Percentiles rank a stretch among this genome's conserved stretches.
These are phyloP conservation scores for Podargus strigoides DNA, from an alignment of 2,797 vertebrate genomes.

Conservation along the genomic window DNA sequence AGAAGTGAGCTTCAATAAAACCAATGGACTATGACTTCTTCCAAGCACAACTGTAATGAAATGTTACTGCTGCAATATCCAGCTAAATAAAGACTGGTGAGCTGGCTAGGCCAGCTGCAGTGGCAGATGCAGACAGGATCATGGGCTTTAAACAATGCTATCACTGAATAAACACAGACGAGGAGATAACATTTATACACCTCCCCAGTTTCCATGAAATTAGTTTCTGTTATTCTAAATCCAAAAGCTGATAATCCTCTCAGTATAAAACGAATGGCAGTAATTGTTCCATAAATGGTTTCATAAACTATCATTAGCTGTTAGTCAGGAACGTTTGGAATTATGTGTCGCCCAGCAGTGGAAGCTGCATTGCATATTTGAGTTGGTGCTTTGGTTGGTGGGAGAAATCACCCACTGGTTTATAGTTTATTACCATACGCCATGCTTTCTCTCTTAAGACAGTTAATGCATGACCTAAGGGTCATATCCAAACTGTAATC, in stretches of 20 bases:
- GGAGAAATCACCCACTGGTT: background rate
- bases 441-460: background rate
- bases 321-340: conserved; percentile 1
- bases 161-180: conserved; percentile 34
- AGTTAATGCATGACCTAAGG: background rate
- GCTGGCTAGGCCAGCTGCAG: conserved; percentile 60
- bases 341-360: background rate
- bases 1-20: conserved; percentile 66
- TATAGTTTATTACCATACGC: background rate
- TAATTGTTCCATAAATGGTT: conserved; percentile 5
- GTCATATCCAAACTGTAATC: background rate
- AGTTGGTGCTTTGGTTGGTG: background rate
- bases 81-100: conserved; percentile 52
- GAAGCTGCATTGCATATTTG: background rate
- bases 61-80: conserved; percentile 45
- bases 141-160: conserved; percentile 46
- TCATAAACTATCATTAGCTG: background rate
- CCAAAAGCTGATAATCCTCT: conserved; percentile 16
- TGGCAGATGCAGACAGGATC: conserved; percentile 62
- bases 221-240: conserved; percentile 42
- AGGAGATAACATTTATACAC: conserved; percentile 55
- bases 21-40: conserved; percentile 68
- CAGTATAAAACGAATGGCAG: background rate
- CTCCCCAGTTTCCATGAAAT: conserved; percentile 48
- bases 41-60: conserved; percentile 56